Evolutionary conservation across 2,888 invertebrate genomes (phyloP).

Genomic region (Arrhopalites spinosus): DNA sequence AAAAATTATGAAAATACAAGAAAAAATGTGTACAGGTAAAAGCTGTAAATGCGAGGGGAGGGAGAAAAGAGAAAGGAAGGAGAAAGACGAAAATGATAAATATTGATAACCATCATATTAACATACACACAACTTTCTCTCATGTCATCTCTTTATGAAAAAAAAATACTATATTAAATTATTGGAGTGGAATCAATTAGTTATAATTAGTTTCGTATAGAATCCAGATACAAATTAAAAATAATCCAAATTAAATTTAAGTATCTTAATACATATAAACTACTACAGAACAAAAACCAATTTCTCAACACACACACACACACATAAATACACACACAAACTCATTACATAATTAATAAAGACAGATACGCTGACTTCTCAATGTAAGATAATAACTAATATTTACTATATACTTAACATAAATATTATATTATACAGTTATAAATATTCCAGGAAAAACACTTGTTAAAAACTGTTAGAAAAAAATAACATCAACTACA

Average conservation of each 20-base stretch:
- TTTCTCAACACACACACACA: too few species aligned
- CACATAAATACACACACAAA: not conserved
- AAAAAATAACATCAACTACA: not conserved
- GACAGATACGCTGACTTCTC: not conserved
- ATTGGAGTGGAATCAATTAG: not conserved
- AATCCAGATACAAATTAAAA: not conserved
- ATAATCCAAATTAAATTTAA: not conserved
- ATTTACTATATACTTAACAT: not conserved
- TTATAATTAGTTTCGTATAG: too few species aligned
- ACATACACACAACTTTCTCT: not conserved
- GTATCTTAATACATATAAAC: not conserved
- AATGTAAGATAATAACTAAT: slow-evolving; percentile 8
- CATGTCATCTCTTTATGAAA: not conserved
- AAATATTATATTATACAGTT: not conserved
- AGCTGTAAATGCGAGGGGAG: not conserved
- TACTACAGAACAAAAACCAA: too few species aligned
- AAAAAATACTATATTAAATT: not conserved
- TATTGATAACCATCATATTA: not conserved
- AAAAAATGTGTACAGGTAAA: too few species aligned
- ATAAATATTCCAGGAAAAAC: not conserved
- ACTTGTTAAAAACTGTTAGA: not conserved
- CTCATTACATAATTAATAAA: not conserved
- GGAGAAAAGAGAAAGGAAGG: not conserved
- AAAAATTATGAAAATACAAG: too few species aligned
- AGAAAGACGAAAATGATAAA: not conserved